Percentiles rank a stretch among this genome's conserved stretches.
These are phyloP conservation scores for Ivindomyrus marchei DNA, from an alignment of 2,113 vertebrate genomes.

Conservation along the genomic window DNA sequence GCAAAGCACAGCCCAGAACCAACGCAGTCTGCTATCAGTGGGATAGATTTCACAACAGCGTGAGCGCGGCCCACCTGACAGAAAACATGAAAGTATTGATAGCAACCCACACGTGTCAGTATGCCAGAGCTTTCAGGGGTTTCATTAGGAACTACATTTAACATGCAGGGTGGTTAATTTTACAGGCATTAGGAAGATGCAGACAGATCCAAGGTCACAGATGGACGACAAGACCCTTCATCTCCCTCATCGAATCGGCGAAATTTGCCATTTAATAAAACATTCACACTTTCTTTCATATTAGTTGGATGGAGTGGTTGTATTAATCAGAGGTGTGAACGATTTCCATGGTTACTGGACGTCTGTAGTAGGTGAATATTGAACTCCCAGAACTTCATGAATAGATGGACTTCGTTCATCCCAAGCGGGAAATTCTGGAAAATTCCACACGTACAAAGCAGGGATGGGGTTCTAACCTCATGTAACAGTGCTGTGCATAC, in stretches of 20 bases:
- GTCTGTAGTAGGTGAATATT: slow-evolving; percentile 35
- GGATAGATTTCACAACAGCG: background rate
- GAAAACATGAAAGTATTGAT: background rate
- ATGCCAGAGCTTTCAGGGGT: background rate
- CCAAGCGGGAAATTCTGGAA: background rate
- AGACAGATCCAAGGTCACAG: background rate
- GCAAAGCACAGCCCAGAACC: background rate
- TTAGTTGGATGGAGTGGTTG: slow-evolving; percentile 17
- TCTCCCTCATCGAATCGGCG: slow-evolving; percentile 29
- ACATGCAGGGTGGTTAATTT: background rate
- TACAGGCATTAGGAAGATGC: background rate
- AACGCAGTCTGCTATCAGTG: background rate
- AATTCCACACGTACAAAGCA: background rate
- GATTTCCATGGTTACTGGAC: slow-evolving; percentile 35
- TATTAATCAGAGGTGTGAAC: slow-evolving; percentile 42
- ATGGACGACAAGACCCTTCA: slow-evolving; percentile 21
- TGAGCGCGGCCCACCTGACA: background rate
- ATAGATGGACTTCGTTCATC: slow-evolving; percentile 36
- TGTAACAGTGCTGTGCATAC: background rate
- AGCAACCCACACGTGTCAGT: background rate
- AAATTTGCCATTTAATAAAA: slow-evolving; percentile 35
- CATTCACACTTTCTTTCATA: slow-evolving; percentile 30
- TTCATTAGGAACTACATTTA: slow-evolving; percentile 14
- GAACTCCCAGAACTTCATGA: slow-evolving; percentile 38
- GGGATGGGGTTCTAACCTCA: slow-evolving; percentile 22